Percentiles rank a stretch among this genome's conserved stretches.
Evolutionary conservation across 2,888 invertebrate genomes (phyloP).

Genomic region (Mythimna ferrago): DNA sequence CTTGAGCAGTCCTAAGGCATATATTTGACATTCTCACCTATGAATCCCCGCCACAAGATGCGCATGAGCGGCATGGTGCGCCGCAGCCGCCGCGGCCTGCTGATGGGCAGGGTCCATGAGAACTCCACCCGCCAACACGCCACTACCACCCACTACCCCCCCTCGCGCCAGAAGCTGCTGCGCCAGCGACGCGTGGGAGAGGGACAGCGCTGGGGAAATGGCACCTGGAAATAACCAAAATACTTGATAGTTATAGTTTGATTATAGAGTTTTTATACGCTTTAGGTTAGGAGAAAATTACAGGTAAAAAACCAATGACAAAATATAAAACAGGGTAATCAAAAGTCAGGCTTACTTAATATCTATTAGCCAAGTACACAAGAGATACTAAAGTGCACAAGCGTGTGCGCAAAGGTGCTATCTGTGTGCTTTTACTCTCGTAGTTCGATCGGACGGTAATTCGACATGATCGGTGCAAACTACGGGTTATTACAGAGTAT

Average conservation of each 20-base stretch:
- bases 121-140: slow-evolving; percentile 84
- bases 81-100: slow-evolving; percentile 87
- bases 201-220: slow-evolving; percentile 96
- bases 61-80: slow-evolving; percentile 91
- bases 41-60: slow-evolving; percentile 93
- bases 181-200: slow-evolving; percentile 89
- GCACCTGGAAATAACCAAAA: slow-evolving; percentile 88
- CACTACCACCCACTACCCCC: slow-evolving; percentile 86
- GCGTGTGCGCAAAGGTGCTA: no score
- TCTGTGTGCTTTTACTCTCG: no score
- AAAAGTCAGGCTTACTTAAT: not conserved
- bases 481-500: no score
- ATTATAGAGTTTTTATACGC: not conserved
- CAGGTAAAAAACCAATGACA: not conserved
- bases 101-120: slow-evolving; percentile 87
- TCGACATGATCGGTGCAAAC: no score
- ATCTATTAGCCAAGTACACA: no score
- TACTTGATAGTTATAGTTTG: not conserved
- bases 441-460: no score
- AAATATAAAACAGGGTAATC: not conserved
- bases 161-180: slow-evolving; percentile 85
- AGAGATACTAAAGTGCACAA: no score
- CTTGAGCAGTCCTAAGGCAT: no score
- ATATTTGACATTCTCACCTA: slow-evolving; percentile 76
- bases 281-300: not conserved